Percentiles rank a stretch among this genome's conserved stretches.
These are phyloP conservation scores for Emydocephalus ijimae DNA, from an alignment of 2,113 vertebrate species.

Conservation along the genomic window DNA sequence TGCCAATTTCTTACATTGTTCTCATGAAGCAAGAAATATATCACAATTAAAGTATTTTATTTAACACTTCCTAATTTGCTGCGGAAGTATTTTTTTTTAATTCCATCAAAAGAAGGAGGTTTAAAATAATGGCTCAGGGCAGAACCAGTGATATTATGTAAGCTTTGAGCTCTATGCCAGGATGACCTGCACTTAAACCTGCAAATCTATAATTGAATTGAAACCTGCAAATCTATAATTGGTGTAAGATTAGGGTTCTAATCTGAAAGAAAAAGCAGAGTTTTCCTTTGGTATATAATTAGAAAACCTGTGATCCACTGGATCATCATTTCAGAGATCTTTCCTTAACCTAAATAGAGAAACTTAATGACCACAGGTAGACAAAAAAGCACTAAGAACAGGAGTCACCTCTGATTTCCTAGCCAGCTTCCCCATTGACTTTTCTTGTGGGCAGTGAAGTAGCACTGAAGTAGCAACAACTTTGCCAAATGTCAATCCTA, in stretches of 20 bases:
- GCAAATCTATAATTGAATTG: background rate
- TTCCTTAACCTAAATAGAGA: background rate
- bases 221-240: background rate
- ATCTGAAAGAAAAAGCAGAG: background rate
- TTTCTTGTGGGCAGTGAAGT: background rate
- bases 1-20: background rate
- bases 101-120: background rate
- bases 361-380: background rate
- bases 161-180: too few species aligned
- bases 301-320: background rate
- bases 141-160: background rate
- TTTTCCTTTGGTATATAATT: background rate
- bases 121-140: background rate
- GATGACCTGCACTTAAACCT: background rate
- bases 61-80: background rate
- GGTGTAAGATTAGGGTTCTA: background rate
- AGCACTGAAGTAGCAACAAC: background rate
- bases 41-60: background rate
- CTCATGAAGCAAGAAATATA: background rate
- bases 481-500: background rate
- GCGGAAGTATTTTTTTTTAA: background rate
- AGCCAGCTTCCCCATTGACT: background rate
- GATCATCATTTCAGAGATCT: background rate
- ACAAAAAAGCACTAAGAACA: background rate
- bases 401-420: background rate